A percentile compares a stretch with the other conserved stretches of the same genome.
phyloP scores from a whole-genome alignment of 2,797 vertebrate genomes.

The Cygnus olor region DNA sequence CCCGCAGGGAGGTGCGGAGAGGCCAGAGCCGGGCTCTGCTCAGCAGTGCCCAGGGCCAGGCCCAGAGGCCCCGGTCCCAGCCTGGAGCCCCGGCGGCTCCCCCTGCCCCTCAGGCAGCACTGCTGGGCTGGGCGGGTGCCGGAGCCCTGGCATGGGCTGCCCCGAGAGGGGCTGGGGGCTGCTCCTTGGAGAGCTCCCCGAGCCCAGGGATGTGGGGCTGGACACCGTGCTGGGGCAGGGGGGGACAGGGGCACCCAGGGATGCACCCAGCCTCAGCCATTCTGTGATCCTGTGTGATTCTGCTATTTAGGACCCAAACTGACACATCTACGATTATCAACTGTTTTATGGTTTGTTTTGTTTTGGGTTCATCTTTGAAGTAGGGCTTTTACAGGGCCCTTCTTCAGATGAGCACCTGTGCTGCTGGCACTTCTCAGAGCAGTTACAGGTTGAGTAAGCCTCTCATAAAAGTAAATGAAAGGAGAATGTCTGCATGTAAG shows the following conservation, averaged over 20 bases:
- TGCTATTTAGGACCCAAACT: neutral
- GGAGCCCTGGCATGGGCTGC: neutral
- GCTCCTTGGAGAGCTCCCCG: too few species aligned
- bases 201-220: too few species aligned
- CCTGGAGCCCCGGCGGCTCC: neutral
- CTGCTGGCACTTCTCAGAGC: neutral
- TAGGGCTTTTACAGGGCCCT: neutral
- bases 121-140: neutral
- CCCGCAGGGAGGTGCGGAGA: neutral
- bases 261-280: too few species aligned
- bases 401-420: neutral
- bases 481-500: neutral
- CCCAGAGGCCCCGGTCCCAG: too few species aligned
- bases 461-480: neutral
- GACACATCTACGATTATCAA: neutral
- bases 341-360: neutral
- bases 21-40: too few species aligned
- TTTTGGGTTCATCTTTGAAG: neutral
- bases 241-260: too few species aligned
- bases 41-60: too few species aligned
- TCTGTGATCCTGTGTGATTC: too few species aligned
- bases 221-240: too few species aligned
- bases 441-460: neutral
- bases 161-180: too few species aligned
- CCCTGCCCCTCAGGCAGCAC: neutral